Conservation (phyloP, 2,797 vertebrate genomes). For the Chrysocyon brachyurus region DNA sequence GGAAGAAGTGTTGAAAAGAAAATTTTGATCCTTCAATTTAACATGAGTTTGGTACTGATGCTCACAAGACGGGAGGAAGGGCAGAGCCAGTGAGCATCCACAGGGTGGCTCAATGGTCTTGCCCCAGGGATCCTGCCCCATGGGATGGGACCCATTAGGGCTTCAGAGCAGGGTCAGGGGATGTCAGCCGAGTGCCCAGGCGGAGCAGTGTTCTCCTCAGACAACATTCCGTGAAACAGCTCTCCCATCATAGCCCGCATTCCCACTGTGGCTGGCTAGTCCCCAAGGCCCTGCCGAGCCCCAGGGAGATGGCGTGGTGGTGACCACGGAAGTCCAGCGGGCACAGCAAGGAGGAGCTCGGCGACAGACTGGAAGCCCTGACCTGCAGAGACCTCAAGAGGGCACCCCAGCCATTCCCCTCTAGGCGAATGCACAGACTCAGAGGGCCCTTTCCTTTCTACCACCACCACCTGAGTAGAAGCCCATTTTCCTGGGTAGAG, state of each 20-base stretch:
- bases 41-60: not conserved
- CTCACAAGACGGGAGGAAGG: not conserved
- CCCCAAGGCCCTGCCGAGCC: not conserved
- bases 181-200: not conserved
- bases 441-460: not conserved
- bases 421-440: not conserved
- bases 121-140: too few relatives aligned
- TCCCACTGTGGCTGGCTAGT: not conserved
- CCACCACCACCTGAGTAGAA: not conserved
- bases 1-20: not conserved
- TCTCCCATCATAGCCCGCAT: not conserved
- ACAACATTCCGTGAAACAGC: not conserved
- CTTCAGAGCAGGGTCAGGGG: not conserved
- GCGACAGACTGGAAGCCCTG: not conserved
- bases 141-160: not conserved
- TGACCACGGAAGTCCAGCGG: not conserved
- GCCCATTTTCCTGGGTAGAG: not conserved
- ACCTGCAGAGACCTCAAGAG: constrained; percentile 41
- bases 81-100: not conserved
- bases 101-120: not conserved
- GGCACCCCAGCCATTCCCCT: not conserved
- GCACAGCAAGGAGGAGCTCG: too few relatives aligned
- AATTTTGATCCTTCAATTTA: not conserved
- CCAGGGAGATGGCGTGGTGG: not conserved
- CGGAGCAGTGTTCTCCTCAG: not conserved